These are phyloP conservation scores for Noctua comes DNA, from an alignment of 2,888 invertebrate species.

Conservation along the genomic window DNA sequence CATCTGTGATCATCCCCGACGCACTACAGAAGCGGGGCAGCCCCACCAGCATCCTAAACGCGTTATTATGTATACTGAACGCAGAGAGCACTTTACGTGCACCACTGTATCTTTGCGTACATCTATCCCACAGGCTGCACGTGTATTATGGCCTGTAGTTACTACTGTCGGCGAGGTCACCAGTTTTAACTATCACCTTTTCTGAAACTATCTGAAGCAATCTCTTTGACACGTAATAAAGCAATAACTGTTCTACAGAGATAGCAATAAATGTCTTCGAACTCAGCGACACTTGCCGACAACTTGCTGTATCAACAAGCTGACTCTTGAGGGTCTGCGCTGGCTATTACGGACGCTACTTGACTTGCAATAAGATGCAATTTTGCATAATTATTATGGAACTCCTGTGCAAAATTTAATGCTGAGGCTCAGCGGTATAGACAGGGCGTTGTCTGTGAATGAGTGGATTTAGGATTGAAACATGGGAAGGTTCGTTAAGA, in stretches of 20 bases:
- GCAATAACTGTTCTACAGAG: constrained; percentile 31
- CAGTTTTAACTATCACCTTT: background rate
- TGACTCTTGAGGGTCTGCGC: constrained; percentile 4
- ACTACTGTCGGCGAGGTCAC: too few species aligned
- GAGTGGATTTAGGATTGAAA: background rate
- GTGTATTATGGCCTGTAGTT: too few species aligned
- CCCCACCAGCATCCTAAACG: too few species aligned
- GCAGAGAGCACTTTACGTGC: too few species aligned
- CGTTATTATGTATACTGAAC: too few species aligned
- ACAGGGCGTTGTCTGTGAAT: background rate
- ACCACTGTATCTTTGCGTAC: too few species aligned
- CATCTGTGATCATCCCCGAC: too few species aligned
- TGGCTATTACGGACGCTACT: background rate
- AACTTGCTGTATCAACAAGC: constrained; percentile 38
- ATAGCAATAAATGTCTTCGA: constrained; percentile 47
- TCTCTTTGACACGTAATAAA: constrained; percentile 43
- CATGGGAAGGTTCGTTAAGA: background rate
- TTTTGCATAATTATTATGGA: constrained; percentile 1
- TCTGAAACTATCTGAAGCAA: background rate
- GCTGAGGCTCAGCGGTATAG: background rate
- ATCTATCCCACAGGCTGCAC: too few species aligned
- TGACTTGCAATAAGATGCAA: background rate
- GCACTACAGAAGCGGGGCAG: too few species aligned
- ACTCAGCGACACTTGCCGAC: constrained; percentile 43
- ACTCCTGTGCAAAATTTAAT: background rate